Percentiles rank a stretch among this genome's conserved stretches.
Evolutionary conservation across 2,113 vertebrate species (phyloP).

Genomic region (Myiozetetes cayanensis): DNA sequence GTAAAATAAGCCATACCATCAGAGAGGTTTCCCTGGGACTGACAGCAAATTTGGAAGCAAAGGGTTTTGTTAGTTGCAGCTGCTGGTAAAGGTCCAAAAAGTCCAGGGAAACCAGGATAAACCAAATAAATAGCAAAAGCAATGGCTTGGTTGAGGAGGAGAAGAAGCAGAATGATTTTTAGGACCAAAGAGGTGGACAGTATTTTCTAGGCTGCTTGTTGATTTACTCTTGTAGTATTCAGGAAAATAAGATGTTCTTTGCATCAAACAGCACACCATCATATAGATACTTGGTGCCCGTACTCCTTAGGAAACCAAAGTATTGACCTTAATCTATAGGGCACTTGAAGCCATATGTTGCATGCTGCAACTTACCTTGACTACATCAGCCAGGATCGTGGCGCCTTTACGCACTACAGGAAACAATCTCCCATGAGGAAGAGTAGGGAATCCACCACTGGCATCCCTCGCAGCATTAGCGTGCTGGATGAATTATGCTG

Average conservation of each 20-base stretch:
- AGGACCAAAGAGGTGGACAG: neutral
- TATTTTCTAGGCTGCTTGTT: neutral
- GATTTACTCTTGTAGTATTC: neutral
- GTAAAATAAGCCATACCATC: neutral
- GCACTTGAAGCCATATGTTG: neutral
- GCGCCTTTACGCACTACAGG: neutral
- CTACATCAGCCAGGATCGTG: neutral
- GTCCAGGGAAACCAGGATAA: neutral
- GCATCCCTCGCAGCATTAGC: neutral
- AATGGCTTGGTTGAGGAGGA: neutral
- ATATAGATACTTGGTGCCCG: neutral
- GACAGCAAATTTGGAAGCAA: neutral
- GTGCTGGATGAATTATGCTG: neutral
- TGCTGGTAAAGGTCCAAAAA: neutral
- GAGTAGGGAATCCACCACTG: neutral
- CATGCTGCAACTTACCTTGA: neutral
- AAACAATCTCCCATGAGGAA: neutral
- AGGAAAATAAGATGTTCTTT: neutral
- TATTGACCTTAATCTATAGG: neutral
- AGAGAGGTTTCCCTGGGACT: neutral
- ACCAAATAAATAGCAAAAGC: neutral
- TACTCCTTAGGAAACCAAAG: neutral
- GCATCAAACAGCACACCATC: neutral
- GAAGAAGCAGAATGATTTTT: neutral
- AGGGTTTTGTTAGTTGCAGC: neutral